These are phyloP conservation scores for Slavum lentiscoides DNA, from an alignment of 2,888 invertebrate genomes.

Conservation along the genomic window DNA sequence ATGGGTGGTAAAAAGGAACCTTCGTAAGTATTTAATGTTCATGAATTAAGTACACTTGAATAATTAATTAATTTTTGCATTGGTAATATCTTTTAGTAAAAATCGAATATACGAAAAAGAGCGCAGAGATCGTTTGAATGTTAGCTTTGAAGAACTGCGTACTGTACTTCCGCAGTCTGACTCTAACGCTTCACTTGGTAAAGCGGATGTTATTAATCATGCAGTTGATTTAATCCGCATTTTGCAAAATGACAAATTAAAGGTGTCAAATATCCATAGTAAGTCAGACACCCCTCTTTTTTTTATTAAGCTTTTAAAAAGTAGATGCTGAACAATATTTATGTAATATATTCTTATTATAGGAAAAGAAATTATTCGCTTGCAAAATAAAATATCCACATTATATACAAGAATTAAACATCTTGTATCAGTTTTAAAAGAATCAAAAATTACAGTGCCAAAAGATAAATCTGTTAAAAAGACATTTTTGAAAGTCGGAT, in stretches of 20 bases:
- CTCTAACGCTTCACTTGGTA: conserved; percentile 57
- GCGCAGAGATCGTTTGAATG: conserved; percentile 58
- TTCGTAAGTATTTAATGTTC: conserved; percentile 54
- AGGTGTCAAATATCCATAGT: conserved; percentile 54
- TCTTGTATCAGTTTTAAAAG: conserved; percentile 30
- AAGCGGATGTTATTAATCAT: conserved; percentile 58
- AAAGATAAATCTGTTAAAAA: conserved; percentile 38
- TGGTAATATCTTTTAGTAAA: conserved; percentile 54
- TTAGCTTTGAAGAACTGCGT: conserved; percentile 59
- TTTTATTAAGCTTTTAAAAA: not conserved
- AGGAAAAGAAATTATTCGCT: conserved; percentile 41
- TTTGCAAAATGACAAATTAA: conserved; percentile 57
- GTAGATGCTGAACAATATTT: not conserved
- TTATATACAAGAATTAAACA: conserved; percentile 43
- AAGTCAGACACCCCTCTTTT: not conserved
- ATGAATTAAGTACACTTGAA: not conserved
- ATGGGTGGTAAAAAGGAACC: conserved; percentile 56
- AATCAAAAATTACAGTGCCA: conserved; percentile 43
- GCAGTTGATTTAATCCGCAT: conserved; percentile 57
- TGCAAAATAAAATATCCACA: conserved; percentile 39
- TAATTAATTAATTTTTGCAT: not conserved
- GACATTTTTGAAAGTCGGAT: conserved; percentile 6
- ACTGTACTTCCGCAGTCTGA: conserved; percentile 60
- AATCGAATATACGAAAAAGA: conserved; percentile 58
- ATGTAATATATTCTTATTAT: conserved; percentile 4